A percentile compares a stretch with the other conserved stretches of the same genome.
Evolutionary conservation across 1,140 invertebrate genomes (phyloP).

Genomic region (Akabosia matsudoensis): DNA sequence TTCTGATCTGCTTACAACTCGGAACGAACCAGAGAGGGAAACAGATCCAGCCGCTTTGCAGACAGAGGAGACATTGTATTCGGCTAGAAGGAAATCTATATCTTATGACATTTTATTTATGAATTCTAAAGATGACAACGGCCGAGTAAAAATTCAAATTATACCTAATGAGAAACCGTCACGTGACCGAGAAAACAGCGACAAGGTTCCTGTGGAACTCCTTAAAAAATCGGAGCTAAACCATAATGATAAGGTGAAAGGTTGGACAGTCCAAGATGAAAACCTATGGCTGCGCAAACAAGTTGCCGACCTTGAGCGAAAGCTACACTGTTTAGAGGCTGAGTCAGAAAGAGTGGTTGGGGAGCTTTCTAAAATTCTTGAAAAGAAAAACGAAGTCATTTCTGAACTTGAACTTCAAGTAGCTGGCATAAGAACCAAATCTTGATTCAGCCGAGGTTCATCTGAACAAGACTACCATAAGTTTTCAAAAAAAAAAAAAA

Average conservation of each 20-base stretch:
- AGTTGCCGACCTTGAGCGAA: neutral
- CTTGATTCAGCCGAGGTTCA: too few relatives aligned
- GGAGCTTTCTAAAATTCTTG: neutral
- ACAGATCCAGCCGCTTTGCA: neutral
- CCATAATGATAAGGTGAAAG: neutral
- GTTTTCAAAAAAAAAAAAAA: too few relatives aligned
- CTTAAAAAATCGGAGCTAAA: neutral
- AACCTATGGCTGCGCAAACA: neutral
- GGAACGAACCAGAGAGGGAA: neutral
- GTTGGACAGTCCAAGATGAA: neutral
- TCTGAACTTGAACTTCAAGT: neutral
- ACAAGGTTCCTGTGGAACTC: neutral
- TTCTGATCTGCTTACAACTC: neutral
- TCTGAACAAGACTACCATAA: too few relatives aligned
- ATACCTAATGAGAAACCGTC: neutral
- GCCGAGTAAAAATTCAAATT: constrained; percentile 5
- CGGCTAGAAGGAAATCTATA: neutral
- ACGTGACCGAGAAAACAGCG: neutral
- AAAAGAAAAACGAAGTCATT: constrained; percentile 9
- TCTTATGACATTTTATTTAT: neutral
- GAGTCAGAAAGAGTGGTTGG: neutral
- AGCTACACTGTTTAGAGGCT: neutral
- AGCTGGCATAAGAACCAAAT: neutral
- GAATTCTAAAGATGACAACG: neutral
- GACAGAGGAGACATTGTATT: neutral